Base-by-base conservation (phyloP, 2,888 invertebrate species). In the Metellina segmentata region DNA sequence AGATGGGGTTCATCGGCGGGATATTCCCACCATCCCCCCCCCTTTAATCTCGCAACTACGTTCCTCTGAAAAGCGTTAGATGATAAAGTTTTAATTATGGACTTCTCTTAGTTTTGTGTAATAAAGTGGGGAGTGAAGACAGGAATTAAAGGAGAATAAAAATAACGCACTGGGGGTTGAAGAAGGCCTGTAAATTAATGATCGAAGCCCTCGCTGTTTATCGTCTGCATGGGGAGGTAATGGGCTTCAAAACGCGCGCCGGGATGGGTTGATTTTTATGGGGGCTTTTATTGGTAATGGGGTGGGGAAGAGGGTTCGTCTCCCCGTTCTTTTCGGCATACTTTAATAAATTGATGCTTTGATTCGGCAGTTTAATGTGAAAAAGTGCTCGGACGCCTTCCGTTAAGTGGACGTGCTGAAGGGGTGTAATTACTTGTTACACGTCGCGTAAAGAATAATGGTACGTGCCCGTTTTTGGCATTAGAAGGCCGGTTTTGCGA, bases 1-100 rank as follows among this genome's bases (percentile, higher is more conserved):
- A 34, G 34, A 34, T 34, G 34, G 34, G 34, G 34, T 34, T 34
- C 34, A 34, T 4, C 34, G 34, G 34, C 34, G 34, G 34, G 4
- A 11, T 19, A 19, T 20, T 61, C 11, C 61, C 61, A 16, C 11
- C 11, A 16, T 8, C 52, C 4, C 20, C 6, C 34, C 16, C 34
- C 52, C n/a, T 20, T 78, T 49, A 77, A 77, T 49, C 77, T 77
- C 20, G n/a, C 49, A 51, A 48, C n/a, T 77, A 49, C 48, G 11
- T 9, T 16, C 48, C 51, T 34, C 34, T 51, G n/a, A 13, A 78
- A 52, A n/a, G 34, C 9, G 74, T 5, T n/a, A 16, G 81, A 61
- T 81, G 81, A 81, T 81, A 81, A 81, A 81, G 81, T 81, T 81
- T 81, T 81, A 81, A 81, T 81, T 81, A 81, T 69, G 19, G 81